Evolutionary conservation across 2,888 invertebrate genomes (phyloP).

Genomic region (Cephalotes varians): DNA sequence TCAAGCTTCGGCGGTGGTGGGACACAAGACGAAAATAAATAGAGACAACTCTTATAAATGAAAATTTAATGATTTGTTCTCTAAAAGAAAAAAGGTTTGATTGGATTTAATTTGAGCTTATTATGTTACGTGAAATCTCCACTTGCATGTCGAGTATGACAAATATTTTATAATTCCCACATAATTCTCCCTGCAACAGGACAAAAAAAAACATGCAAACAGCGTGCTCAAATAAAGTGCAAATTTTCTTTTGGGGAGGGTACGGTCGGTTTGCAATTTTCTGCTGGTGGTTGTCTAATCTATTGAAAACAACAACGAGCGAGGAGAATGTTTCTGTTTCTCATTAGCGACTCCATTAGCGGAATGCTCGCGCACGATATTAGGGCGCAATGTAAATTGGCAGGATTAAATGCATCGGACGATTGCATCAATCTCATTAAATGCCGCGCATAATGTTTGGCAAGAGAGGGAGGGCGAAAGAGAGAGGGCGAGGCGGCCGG

Average conservation of each 20-base stretch:
- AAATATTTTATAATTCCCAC: constrained; percentile 9
- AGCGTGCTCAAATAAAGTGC: neutral
- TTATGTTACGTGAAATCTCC: neutral
- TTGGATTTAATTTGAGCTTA: neutral
- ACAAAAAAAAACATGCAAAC: neutral
- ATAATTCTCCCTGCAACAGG: neutral
- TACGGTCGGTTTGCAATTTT: constrained; percentile 23
- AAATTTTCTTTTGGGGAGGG: constrained; percentile 13
- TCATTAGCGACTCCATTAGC: constrained; percentile 75
- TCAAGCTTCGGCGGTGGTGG: neutral
- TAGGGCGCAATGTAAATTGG: constrained; percentile 78
- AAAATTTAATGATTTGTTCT: neutral
- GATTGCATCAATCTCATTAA: constrained; percentile 83
- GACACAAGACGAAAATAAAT: neutral
- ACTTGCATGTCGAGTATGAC: neutral
- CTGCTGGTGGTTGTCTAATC: constrained; percentile 43
- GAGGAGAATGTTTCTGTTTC: constrained; percentile 67
- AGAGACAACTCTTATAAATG: neutral
- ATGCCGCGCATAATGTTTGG: constrained; percentile 79
- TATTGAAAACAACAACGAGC: constrained; percentile 40
- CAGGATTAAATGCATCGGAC: constrained; percentile 78
- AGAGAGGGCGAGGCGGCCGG: constrained; percentile 62
- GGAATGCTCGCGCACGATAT: constrained; percentile 74
- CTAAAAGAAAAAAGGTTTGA: neutral
- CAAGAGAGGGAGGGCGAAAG: constrained; percentile 34